phyloP scores from a whole-genome alignment of 2,797 vertebrate species.

The Clarias platycephalus region DNA sequence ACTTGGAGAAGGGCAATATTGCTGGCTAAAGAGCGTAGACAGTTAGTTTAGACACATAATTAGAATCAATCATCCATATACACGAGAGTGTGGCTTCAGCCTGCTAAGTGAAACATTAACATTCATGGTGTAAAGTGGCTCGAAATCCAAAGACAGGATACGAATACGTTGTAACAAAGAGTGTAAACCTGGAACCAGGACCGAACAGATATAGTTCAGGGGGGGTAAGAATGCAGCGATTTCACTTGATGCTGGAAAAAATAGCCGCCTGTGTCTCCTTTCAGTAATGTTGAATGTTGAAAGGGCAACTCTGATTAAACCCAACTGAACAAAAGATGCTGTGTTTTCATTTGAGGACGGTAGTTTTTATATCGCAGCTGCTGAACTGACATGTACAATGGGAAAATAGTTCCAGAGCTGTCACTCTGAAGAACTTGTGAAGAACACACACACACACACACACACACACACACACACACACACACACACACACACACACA shows the following conservation, averaged over 20 bases:
- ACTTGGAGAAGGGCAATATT: constrained; percentile 67
- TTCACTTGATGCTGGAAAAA: not conserved
- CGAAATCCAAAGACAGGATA: not conserved
- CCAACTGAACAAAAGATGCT: not conserved
- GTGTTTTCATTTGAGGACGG: not conserved
- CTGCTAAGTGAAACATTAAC: constrained; percentile 60
- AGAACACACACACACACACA: not conserved
- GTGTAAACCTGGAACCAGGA: not conserved
- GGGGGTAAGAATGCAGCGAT: not conserved
- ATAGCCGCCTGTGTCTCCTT: not conserved
- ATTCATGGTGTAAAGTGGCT: not conserved
- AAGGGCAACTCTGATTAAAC: not conserved
- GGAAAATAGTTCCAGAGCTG: not conserved
- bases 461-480: not conserved
- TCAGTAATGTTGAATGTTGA: not conserved
- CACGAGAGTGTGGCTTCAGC: constrained; percentile 49
- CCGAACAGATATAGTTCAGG: not conserved
- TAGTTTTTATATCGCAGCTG: not conserved
- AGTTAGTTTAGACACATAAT: constrained; percentile 68
- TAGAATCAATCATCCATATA: constrained; percentile 64
- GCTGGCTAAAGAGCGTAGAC: constrained; percentile 60
- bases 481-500: not conserved
- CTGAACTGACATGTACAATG: not conserved
- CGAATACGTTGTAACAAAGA: not conserved
- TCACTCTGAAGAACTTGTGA: not conserved